phyloP scores from a whole-genome alignment of 2,797 vertebrate genomes.

The Lepidocolaptes lacrymiger region DNA sequence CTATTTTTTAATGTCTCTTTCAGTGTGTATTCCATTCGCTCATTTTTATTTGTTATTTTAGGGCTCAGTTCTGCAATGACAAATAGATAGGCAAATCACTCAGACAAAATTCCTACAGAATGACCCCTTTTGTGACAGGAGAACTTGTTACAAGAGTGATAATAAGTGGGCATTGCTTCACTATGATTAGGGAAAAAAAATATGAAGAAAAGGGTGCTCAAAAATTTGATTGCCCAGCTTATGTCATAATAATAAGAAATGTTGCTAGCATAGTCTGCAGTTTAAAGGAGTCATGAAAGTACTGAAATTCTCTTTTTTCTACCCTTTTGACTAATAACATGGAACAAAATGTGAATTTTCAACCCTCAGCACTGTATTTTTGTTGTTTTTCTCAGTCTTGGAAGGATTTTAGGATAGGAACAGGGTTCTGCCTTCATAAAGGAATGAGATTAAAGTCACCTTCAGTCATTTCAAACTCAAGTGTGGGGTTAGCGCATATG shows the following conservation, averaged over 20 bases:
- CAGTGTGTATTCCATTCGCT: not conserved
- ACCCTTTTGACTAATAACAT: not conserved
- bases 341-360: not conserved
- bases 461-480: not conserved
- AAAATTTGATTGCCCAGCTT: not conserved
- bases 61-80: not conserved
- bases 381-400: not conserved
- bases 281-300: not conserved
- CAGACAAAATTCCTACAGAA: not conserved
- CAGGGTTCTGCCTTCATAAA: not conserved
- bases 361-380: not conserved
- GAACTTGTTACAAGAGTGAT: not conserved
- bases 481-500: not conserved
- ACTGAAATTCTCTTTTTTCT: not conserved
- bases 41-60: not conserved
- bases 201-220: not conserved
- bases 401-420: not conserved
- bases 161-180: not conserved
- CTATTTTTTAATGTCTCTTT: not conserved
- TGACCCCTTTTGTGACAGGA: not conserved
- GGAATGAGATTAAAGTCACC: not conserved
- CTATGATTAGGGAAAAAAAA: not conserved
- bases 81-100: not conserved
- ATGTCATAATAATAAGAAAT: not conserved
- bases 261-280: not conserved